phyloP scores from a whole-genome alignment of 2,113 vertebrate species.

The Terrapene triunguis region DNA sequence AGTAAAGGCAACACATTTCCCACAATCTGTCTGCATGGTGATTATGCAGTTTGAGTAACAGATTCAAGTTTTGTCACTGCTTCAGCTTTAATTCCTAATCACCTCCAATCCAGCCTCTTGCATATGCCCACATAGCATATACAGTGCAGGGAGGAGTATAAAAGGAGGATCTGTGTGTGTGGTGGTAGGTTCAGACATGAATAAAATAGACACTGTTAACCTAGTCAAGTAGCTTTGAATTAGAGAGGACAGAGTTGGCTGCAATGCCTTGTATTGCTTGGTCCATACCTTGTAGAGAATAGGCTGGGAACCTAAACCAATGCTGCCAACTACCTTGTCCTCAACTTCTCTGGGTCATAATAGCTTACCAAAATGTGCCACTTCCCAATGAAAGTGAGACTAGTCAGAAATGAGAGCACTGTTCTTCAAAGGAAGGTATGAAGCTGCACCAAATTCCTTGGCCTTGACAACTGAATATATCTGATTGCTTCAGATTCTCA shows the following conservation, averaged over 20 bases:
- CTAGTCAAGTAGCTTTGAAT: background rate
- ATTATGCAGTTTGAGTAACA: background rate
- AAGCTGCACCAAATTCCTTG: background rate
- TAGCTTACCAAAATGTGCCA: background rate
- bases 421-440: background rate
- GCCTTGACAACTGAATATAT: rapidly evolving
- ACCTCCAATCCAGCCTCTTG: background rate
- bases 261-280: background rate
- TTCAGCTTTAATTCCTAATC: slow-evolving; percentile 43
- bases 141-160: background rate
- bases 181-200: background rate
- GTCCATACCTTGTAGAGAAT: slow-evolving; percentile 6
- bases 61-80: slow-evolving; percentile 39
- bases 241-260: slow-evolving; percentile 59
- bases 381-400: background rate
- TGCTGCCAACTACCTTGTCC: background rate
- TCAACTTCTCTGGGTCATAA: background rate
- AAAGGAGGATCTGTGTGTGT: background rate
- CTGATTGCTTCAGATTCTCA: background rate
- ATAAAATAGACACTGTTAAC: background rate
- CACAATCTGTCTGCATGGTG: background rate
- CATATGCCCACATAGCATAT: background rate
- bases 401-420: background rate
- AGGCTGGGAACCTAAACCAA: background rate
- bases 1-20: background rate